Percentiles rank a stretch among this genome's conserved stretches.
Evolutionary conservation across 2,888 invertebrate species (phyloP).

Genomic region (Lasioglossum calceatum): DNA sequence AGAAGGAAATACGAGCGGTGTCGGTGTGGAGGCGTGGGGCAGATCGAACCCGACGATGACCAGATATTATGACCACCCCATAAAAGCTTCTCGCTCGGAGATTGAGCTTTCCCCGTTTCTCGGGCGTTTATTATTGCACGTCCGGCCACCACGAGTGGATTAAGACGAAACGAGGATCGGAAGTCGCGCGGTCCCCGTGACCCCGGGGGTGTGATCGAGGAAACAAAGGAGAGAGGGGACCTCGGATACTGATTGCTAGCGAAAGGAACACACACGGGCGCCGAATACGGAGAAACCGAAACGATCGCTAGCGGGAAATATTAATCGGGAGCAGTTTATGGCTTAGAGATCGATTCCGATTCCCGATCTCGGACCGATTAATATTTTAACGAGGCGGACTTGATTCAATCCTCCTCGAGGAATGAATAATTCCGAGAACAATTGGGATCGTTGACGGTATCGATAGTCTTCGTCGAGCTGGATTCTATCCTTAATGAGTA

Average conservation of each 20-base stretch:
- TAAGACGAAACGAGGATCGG: slow-evolving; percentile 81
- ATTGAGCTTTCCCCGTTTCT: slow-evolving; percentile 76
- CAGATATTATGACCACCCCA: slow-evolving; percentile 80
- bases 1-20: slow-evolving; percentile 9
- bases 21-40: neutral
- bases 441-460: slow-evolving; percentile 24
- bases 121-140: slow-evolving; percentile 79
- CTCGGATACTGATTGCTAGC: neutral
- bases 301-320: slow-evolving; percentile 35
- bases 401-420: neutral
- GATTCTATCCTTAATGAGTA: slow-evolving; percentile 40
- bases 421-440: slow-evolving; percentile 20
- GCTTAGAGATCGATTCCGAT: slow-evolving; percentile 3
- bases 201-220: slow-evolving; percentile 48
- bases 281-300: neutral
- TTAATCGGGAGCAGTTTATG: slow-evolving; percentile 24
- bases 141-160: slow-evolving; percentile 75
- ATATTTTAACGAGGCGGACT: slow-evolving; percentile 38
- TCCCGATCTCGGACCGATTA: slow-evolving; percentile 30
- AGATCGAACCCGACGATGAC: slow-evolving; percentile 67
- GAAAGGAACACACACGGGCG: slow-evolving; percentile 5
- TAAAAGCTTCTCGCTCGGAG: slow-evolving; percentile 79
- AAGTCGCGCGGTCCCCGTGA: slow-evolving; percentile 71
- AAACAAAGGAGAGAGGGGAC: slow-evolving; percentile 50
- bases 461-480: slow-evolving; percentile 31